phyloP scores from a whole-genome alignment of 2,113 vertebrate genomes.

The Dicaeum eximium region DNA sequence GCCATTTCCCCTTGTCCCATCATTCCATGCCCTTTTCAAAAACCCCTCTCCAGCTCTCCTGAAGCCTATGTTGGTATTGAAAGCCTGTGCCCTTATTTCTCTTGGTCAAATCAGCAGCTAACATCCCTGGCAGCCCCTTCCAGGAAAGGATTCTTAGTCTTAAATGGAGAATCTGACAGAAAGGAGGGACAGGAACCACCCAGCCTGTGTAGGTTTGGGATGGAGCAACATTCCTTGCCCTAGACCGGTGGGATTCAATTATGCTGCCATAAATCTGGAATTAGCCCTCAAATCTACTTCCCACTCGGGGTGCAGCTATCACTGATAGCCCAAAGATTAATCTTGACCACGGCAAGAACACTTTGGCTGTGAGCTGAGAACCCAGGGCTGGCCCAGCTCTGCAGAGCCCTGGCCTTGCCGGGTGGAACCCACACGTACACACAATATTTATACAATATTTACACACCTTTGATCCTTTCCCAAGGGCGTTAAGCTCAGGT shows the following conservation, averaged over 20 bases:
- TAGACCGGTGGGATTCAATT: rapidly evolving
- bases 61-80: rapidly evolving
- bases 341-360: rapidly evolving
- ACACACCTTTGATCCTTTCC: rapidly evolving
- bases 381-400: background rate
- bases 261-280: background rate
- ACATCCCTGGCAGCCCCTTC: rapidly evolving
- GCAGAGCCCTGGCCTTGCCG: rapidly evolving
- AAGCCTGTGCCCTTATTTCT: rapidly evolving
- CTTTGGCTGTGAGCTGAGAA: rapidly evolving
- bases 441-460: background rate
- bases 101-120: rapidly evolving
- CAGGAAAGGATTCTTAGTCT: too few species aligned
- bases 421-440: background rate
- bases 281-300: too few species aligned
- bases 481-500: rapidly evolving
- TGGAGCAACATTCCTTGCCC: too few species aligned
- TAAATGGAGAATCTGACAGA: rapidly evolving
- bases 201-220: rapidly evolving
- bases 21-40: background rate
- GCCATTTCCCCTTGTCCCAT: background rate
- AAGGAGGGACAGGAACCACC: rapidly evolving
- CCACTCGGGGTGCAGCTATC: rapidly evolving
- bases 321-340: rapidly evolving
- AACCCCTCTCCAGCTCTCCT: background rate